Conservation (phyloP, 2,113 vertebrate species). For the Odontesthes bonariensis region DNA sequence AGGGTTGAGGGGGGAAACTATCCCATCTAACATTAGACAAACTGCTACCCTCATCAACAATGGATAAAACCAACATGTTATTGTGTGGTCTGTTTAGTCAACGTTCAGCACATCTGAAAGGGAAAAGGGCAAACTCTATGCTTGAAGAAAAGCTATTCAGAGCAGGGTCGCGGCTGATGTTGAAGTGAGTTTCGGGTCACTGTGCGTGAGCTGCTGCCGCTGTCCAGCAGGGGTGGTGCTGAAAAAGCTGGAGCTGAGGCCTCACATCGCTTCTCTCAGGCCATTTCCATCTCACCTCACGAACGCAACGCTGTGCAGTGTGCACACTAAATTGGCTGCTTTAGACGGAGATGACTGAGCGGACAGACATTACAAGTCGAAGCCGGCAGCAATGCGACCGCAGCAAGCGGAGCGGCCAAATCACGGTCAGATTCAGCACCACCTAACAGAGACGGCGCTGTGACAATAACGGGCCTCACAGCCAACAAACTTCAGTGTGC, state of each 20-base stretch:
- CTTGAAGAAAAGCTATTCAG: too few relatives aligned
- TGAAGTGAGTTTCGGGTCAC: neutral
- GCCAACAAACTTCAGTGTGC: constrained; percentile 29
- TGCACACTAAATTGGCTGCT: neutral
- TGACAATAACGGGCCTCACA: constrained; percentile 30
- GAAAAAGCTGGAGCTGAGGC: constrained; percentile 64
- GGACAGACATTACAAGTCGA: neutral
- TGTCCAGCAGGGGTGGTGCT: constrained; percentile 79
- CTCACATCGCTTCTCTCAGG: constrained; percentile 23
- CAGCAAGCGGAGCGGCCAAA: constrained; percentile 31
- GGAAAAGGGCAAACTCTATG: too few relatives aligned
- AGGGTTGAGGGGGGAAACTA: too few relatives aligned
- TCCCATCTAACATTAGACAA: neutral
- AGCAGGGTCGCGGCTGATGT: neutral
- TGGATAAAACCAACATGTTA: neutral
- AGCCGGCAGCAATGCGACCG: neutral
- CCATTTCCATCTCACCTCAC: constrained; percentile 20
- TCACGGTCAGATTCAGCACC: constrained; percentile 49
- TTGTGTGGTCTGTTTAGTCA: neutral
- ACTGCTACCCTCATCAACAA: neutral
- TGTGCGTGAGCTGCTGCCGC: constrained; percentile 48
- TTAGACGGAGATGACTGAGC: neutral
- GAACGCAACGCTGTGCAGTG: neutral
- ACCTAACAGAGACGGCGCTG: neutral
- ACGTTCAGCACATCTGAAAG: too few relatives aligned